Conservation (phyloP, 2,888 invertebrate species). For the Plusia festucae region DNA sequence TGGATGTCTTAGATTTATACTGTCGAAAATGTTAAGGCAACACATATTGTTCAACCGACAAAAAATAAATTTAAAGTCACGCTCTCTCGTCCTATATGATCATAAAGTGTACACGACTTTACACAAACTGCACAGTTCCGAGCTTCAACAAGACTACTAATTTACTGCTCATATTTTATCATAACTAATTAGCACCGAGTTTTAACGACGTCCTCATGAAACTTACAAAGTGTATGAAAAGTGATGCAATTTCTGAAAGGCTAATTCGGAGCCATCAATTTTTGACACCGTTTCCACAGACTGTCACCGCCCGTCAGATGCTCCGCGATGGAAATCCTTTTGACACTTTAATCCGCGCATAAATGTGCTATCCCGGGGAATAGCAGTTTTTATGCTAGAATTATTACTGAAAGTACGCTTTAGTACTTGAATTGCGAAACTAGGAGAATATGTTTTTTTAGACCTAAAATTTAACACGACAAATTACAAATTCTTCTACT, state of each 20-base stretch:
- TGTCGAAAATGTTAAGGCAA: not conserved
- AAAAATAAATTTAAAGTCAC: not conserved
- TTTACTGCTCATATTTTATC: slow-evolving; percentile 1
- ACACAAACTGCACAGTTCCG: not conserved
- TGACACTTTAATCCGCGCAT: slow-evolving; percentile 53
- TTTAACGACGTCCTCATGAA: not conserved
- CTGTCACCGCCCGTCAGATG: slow-evolving; percentile 49
- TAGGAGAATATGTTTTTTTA: not conserved
- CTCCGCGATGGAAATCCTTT: slow-evolving; percentile 37
- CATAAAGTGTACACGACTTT: not conserved
- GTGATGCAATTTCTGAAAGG: not conserved
- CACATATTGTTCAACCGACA: not conserved
- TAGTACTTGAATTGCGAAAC: slow-evolving; percentile 9
- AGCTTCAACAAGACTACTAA: not conserved
- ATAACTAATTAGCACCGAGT: slow-evolving; percentile 1
- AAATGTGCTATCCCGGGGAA: slow-evolving; percentile 51
- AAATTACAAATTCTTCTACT: not conserved
- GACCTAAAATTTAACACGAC: not conserved
- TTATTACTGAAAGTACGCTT: slow-evolving; percentile 30
- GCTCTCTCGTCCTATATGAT: not conserved
- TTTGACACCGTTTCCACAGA: slow-evolving; percentile 49
- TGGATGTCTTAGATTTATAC: too few relatives aligned
- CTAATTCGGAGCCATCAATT: slow-evolving; percentile 33
- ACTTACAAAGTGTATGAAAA: not conserved
- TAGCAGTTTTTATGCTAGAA: slow-evolving; percentile 30